Percentiles rank a stretch among this genome's conserved stretches.
These are phyloP conservation scores for Parauchenoglanis punctatus DNA, from an alignment of 2,797 vertebrate species.

Conservation along the genomic window DNA sequence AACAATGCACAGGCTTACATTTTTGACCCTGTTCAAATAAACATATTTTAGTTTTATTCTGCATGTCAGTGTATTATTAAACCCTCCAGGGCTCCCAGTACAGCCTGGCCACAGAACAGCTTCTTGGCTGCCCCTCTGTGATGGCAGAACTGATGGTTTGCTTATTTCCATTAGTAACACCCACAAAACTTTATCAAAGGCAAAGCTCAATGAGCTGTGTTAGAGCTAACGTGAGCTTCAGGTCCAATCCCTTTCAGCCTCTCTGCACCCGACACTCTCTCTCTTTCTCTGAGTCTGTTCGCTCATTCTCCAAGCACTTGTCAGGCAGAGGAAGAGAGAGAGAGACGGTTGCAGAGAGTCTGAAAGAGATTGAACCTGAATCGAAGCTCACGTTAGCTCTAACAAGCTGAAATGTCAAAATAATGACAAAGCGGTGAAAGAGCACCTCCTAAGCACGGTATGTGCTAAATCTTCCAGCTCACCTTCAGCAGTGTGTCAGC, in stretches of 20 bases:
- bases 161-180: background rate
- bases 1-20: background rate
- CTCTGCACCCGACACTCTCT: too few species aligned
- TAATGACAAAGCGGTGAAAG: background rate
- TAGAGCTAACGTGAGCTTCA: too few species aligned
- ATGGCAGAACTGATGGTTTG: background rate
- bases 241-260: too few species aligned
- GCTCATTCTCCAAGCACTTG: too few species aligned
- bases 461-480: background rate
- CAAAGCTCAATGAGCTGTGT: background rate
- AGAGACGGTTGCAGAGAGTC: too few species aligned
- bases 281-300: too few species aligned
- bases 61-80: background rate
- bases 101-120: background rate
- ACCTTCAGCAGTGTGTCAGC: background rate
- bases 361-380: too few species aligned
- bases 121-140: background rate
- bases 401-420: background rate
- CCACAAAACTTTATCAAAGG: background rate
- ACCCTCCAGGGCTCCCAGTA: background rate
- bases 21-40: background rate
- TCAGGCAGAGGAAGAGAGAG: too few species aligned
- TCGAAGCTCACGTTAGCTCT: too few species aligned
- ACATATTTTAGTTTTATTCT: background rate
- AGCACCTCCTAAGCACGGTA: background rate